These are phyloP conservation scores for Drosophila fuyamai DNA, from an alignment of 1,140 invertebrate species.

Conservation along the genomic window DNA sequence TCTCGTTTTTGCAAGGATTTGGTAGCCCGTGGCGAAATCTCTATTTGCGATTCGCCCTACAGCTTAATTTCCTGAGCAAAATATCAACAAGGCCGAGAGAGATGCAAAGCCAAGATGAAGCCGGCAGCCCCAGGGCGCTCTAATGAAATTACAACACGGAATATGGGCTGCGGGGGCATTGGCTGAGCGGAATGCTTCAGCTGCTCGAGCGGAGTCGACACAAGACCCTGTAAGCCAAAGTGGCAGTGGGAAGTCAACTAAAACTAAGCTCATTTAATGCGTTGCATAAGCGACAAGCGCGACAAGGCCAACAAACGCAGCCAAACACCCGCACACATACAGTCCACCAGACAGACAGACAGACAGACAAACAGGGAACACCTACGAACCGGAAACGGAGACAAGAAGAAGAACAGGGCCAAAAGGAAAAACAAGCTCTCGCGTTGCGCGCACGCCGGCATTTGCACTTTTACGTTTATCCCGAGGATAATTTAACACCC, in stretches of 20 bases:
- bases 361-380: constrained; percentile 14
- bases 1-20: constrained; percentile 13
- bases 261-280: constrained; percentile 81
- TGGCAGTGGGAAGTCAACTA: constrained; percentile 79
- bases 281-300: constrained; percentile 69
- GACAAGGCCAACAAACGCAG: constrained; percentile 19
- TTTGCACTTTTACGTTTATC: constrained; percentile 78
- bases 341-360: constrained; percentile 1
- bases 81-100: constrained; percentile 65
- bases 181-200: constrained; percentile 2
- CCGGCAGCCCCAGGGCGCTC: constrained; percentile 41
- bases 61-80: constrained; percentile 78
- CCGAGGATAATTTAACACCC: constrained; percentile 80
- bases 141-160: constrained; percentile 72
- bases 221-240: constrained; percentile 69
- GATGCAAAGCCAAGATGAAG: constrained; percentile 49
- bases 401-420: constrained; percentile 18
- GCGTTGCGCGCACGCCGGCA: constrained; percentile 43
- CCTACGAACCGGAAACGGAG: constrained; percentile 56
- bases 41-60: constrained; percentile 45
- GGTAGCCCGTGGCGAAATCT: constrained; percentile 8
- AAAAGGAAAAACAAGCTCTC: constrained; percentile 9
- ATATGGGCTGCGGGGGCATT: neutral
- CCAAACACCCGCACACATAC: neutral
- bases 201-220: constrained; percentile 2